These are phyloP conservation scores for Hypothenemus hampei DNA, from an alignment of 1,140 invertebrate genomes.

Conservation along the genomic window DNA sequence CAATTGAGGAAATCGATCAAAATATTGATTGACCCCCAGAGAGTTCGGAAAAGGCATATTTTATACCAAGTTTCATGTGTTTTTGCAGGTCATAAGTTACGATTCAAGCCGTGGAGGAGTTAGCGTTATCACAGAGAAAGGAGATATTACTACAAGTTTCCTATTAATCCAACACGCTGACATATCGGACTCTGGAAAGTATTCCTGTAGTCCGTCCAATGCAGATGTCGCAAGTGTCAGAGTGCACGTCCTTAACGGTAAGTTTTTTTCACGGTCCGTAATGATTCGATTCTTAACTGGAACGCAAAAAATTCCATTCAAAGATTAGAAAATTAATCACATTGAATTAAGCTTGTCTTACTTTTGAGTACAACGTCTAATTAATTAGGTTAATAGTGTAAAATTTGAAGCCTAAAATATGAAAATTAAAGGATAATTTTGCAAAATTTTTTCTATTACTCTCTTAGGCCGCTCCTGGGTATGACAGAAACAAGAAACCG, in stretches of 20 bases:
- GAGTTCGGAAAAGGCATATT: too few relatives aligned
- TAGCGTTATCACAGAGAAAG: conserved; percentile 86
- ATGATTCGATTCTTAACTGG: conserved; percentile 12
- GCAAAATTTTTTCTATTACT: conserved; percentile 4
- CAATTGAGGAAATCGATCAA: too few relatives aligned
- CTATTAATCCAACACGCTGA: conserved; percentile 83
- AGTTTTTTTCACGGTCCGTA: conserved; percentile 39
- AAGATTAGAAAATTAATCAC: too few relatives aligned
- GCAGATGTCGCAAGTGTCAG: conserved; percentile 81
- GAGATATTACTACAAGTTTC: conserved; percentile 82
- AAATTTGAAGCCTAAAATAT: too few relatives aligned
- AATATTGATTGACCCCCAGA: too few relatives aligned
- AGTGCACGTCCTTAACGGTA: conserved; percentile 85
- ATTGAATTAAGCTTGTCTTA: too few relatives aligned
- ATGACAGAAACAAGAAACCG: conserved; percentile 19
- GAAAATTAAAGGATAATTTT: too few relatives aligned
- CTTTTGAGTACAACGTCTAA: too few relatives aligned
- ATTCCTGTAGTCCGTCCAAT: conserved; percentile 86
- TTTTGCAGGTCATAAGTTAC: conserved; percentile 79
- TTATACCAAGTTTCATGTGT: too few relatives aligned
- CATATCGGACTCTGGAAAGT: conserved; percentile 80
- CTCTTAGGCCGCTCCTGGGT: conserved; percentile 11
- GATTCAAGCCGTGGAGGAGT: conserved; percentile 84
- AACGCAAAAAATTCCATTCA: too few relatives aligned
- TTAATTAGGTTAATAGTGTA: too few relatives aligned